Percentiles rank a stretch among this genome's conserved stretches.
These are phyloP conservation scores for Sericinus montela DNA, from an alignment of 2,888 invertebrate genomes.

Conservation along the genomic window DNA sequence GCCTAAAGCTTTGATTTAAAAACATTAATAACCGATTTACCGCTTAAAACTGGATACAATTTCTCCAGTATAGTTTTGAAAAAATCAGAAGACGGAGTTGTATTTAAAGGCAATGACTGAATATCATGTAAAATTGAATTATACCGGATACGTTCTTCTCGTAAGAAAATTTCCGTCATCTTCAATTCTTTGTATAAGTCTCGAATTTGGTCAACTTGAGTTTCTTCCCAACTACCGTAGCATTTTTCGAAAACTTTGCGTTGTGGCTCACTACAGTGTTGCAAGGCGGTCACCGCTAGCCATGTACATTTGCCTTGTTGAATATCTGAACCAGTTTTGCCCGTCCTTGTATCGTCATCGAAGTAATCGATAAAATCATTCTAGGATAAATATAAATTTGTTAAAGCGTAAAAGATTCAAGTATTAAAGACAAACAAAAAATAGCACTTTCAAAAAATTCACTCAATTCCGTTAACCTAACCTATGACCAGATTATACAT, in stretches of 20 bases:
- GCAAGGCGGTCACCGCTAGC: slow-evolving; percentile 90
- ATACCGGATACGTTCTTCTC: neutral
- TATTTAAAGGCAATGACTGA: neutral
- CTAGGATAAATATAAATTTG: neutral
- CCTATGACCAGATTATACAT: too few species aligned
- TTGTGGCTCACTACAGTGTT: slow-evolving; percentile 83
- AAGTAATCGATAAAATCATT: slow-evolving; percentile 14
- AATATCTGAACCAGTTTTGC: slow-evolving; percentile 95
- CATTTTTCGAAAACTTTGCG: slow-evolving; percentile 73
- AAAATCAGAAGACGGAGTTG: neutral
- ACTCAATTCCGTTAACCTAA: too few species aligned
- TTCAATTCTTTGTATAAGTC: slow-evolving; percentile 2
- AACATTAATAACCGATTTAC: neutral
- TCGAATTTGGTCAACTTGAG: slow-evolving; percentile 1
- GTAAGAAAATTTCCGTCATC: neutral
- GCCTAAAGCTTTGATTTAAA: too few species aligned
- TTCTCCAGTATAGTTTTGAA: slow-evolving; percentile 1
- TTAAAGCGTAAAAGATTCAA: too few species aligned
- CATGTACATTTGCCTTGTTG: slow-evolving; percentile 96
- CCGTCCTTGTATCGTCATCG: slow-evolving; percentile 68
- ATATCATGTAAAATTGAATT: neutral
- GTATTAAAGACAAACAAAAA: too few species aligned
- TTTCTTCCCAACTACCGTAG: slow-evolving; percentile 81
- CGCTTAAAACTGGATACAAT: slow-evolving; percentile 2
- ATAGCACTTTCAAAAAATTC: too few species aligned